A percentile compares a stretch with the other conserved stretches of the same genome.
Evolutionary conservation across 2,797 vertebrate species (phyloP).

Genomic region (Acipenser transmontanus): DNA sequence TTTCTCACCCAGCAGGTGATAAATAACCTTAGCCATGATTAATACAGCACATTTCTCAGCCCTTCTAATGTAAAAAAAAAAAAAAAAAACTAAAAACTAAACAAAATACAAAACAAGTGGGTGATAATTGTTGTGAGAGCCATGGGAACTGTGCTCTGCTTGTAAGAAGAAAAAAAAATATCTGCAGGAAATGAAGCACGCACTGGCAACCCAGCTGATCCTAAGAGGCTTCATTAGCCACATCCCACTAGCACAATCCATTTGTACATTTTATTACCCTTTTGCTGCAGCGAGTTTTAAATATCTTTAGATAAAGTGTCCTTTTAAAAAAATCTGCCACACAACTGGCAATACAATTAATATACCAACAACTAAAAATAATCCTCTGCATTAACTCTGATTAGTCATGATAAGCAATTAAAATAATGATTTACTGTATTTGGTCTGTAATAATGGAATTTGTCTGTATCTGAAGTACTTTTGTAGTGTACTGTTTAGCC

Average conservation of each 20-base stretch:
- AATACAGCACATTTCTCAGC: conserved; percentile 67
- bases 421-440: background rate
- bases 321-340: background rate
- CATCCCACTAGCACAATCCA: conserved; percentile 38
- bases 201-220: conserved; percentile 54
- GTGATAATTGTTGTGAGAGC: conserved; percentile 78
- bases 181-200: conserved; percentile 63
- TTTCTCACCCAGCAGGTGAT: conserved; percentile 79
- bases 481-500: too few relatives aligned
- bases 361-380: background rate
- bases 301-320: conserved; percentile 29
- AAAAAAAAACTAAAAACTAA: conserved; percentile 33
- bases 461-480: background rate
- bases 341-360: background rate
- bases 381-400: background rate
- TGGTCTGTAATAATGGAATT: background rate
- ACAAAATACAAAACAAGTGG: conserved; percentile 66
- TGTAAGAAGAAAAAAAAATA: conserved; percentile 52
- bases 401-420: background rate
- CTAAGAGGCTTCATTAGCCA: conserved; percentile 68
- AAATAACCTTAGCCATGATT: conserved; percentile 80
- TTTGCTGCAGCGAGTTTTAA: conserved; percentile 39
- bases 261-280: conserved; percentile 26
- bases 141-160: conserved; percentile 56
- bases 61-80: conserved; percentile 53